These are phyloP conservation scores for Xerus rutilus DNA, from an alignment of 2,797 vertebrate genomes.

Conservation along the genomic window DNA sequence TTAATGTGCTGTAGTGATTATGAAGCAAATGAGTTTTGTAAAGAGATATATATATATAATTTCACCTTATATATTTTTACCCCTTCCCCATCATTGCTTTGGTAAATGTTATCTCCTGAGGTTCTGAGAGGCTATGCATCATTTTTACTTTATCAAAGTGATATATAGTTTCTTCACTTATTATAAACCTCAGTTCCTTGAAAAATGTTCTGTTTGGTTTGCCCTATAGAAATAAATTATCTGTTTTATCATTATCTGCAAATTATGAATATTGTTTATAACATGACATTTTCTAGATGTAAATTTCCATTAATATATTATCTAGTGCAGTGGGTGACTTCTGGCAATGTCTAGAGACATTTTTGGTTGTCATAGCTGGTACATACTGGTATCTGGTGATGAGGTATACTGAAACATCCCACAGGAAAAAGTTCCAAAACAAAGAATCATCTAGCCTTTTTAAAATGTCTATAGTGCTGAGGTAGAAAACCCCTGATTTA, in stretches of 20 bases:
- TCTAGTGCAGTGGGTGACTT: neutral
- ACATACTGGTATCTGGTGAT: neutral
- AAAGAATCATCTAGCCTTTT: neutral
- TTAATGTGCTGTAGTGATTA: neutral
- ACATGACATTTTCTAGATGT: neutral
- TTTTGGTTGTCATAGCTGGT: neutral
- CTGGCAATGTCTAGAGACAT: neutral
- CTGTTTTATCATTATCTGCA: neutral
- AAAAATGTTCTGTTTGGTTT: neutral
- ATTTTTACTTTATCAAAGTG: neutral
- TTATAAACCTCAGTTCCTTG: conserved; percentile 12
- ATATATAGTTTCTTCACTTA: neutral
- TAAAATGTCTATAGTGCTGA: neutral
- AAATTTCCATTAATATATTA: neutral
- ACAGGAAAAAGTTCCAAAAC: neutral
- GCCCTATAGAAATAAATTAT: neutral
- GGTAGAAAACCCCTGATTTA: neutral
- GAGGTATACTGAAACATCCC: neutral
- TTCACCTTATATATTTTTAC: conserved; percentile 37
- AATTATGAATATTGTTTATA: conserved; percentile 1
- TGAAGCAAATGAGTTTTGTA: conserved; percentile 33
- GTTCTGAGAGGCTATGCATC: neutral
- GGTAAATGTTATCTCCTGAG: neutral
- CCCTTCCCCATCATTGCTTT: neutral
- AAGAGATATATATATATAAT: neutral